phyloP scores from a whole-genome alignment of 2,888 invertebrate species.

The Synergus itoensis region DNA sequence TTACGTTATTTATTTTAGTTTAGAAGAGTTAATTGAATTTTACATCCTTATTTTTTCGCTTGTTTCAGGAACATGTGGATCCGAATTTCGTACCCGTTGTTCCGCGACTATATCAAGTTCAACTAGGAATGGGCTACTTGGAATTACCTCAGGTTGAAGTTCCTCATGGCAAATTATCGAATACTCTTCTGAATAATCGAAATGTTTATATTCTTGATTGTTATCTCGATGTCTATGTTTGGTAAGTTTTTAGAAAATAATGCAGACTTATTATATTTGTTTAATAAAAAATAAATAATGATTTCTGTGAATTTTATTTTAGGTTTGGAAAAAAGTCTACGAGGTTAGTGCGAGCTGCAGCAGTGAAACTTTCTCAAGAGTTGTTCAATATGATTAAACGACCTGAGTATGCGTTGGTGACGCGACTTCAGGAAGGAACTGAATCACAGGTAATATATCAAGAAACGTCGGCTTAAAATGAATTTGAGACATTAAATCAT shows the following conservation, averaged over 20 bases:
- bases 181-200: conserved; percentile 90
- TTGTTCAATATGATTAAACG: conserved; percentile 96
- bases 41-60: neutral
- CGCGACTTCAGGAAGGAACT: conserved; percentile 94
- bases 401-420: conserved; percentile 92
- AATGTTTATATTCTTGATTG: conserved; percentile 98
- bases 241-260: conserved; percentile 80
- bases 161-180: conserved; percentile 86
- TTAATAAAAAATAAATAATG: conserved; percentile 15
- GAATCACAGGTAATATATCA: conserved; percentile 84
- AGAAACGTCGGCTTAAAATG: neutral
- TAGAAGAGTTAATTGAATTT: neutral
- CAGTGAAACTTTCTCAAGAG: conserved; percentile 97
- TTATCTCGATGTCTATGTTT: conserved; percentile 95
- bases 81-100: conserved; percentile 82
- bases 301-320: conserved; percentile 30
- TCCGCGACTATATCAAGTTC: conserved; percentile 94
- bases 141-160: conserved; percentile 96
- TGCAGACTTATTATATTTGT: neutral
- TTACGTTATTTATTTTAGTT: neutral
- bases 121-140: conserved; percentile 98
- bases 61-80: conserved; percentile 85
- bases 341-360: conserved; percentile 95
- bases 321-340: conserved; percentile 99
- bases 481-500: neutral